Conservation (phyloP, 92 coral and sea anemone genomes). For the Heteractis magnifica region DNA sequence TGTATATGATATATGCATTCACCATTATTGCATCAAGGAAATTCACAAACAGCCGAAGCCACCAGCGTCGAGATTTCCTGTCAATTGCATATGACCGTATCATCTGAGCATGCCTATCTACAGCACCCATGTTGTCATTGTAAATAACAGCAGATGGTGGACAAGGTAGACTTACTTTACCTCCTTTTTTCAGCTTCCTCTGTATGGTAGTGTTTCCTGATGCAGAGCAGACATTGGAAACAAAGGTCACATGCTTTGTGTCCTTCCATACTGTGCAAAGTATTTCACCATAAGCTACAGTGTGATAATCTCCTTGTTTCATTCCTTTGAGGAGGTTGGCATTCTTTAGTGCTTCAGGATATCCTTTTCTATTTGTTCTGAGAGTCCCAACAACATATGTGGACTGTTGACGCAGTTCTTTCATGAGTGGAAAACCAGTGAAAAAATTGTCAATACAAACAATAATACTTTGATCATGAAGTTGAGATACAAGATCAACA, state of each 20-base stretch:
- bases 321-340: slow-evolving; percentile 19
- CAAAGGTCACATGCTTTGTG: slow-evolving; percentile 28
- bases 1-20: slow-evolving; percentile 28
- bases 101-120: slow-evolving; percentile 32
- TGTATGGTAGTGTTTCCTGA: slow-evolving; percentile 7
- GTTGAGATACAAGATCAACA: slow-evolving; percentile 15
- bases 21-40: slow-evolving; percentile 14
- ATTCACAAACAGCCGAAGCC: slow-evolving; percentile 23
- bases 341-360: slow-evolving; percentile 20
- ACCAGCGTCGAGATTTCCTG: slow-evolving; percentile 25
- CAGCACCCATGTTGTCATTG: slow-evolving; percentile 36
- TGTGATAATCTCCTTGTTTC: slow-evolving; percentile 35
- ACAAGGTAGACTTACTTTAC: background rate
- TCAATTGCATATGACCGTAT: slow-evolving; percentile 12
- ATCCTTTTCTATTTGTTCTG: slow-evolving; percentile 25
- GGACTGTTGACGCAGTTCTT: background rate
- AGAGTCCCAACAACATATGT: slow-evolving; percentile 28
- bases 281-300: slow-evolving; percentile 14
- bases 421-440: slow-evolving; percentile 5
- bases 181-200: slow-evolving; percentile 13
- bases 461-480: slow-evolving; percentile 10
- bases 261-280: slow-evolving; percentile 34
- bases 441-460: slow-evolving; percentile 30
- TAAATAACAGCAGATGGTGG: slow-evolving; percentile 23
- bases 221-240: slow-evolving; percentile 23